These are phyloP conservation scores for Octodon degus DNA, from an alignment of 2,113 vertebrate genomes.

Conservation along the genomic window DNA sequence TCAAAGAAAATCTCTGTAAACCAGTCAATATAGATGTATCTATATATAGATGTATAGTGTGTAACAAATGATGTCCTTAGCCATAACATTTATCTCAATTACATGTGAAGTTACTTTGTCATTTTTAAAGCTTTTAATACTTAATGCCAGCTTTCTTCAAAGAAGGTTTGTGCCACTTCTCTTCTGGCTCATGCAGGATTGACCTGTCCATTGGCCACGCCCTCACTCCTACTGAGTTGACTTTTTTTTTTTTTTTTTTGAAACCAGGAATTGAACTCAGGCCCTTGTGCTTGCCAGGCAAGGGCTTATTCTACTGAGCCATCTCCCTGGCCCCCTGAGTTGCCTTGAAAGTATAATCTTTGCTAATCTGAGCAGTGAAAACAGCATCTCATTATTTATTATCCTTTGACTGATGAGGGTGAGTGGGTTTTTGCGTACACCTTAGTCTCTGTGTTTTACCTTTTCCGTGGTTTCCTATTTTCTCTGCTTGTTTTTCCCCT, in stretches of 20 bases:
- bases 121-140: not conserved
- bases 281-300: too few relatives aligned
- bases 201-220: not conserved
- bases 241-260: too few relatives aligned
- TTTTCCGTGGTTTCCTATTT: not conserved
- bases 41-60: not conserved
- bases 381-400: not conserved
- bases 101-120: not conserved
- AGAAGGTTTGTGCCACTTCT: not conserved
- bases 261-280: too few relatives aligned
- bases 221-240: not conserved
- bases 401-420: not conserved
- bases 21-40: not conserved
- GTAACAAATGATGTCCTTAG: not conserved
- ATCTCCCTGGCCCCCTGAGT: too few relatives aligned
- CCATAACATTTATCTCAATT: not conserved
- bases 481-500: constrained; percentile 1
- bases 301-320: too few relatives aligned
- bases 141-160: not conserved
- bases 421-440: not conserved
- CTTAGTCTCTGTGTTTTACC: not conserved
- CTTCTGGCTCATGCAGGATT: not conserved
- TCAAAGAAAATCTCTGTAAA: not conserved
- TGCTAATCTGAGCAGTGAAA: not conserved
- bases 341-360: not conserved